Base-by-base conservation (phyloP, 2,113 vertebrate genomes). In the Carlito syrichta region DNA sequence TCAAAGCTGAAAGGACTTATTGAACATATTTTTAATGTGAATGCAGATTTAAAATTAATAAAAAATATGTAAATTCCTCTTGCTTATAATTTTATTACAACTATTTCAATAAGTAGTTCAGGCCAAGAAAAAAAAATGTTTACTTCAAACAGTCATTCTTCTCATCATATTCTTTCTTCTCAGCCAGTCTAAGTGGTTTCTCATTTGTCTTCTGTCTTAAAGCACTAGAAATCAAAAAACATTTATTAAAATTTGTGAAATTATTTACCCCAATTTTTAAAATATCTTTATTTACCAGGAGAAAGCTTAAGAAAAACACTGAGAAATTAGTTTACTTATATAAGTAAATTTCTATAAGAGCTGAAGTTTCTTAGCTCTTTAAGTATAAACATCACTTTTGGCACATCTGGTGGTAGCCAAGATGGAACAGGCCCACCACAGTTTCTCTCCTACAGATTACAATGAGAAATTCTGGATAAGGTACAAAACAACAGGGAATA, bases 121-220 rank as follows among this genome's bases (percentile, higher is more conserved):
- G 50, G 50, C 12, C 20, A 92, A 96, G 58, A 62, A 81, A 84
- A 81, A 84, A 77, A 45, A 48, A 52, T 10, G 81, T 88, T 79
- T 98, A 98, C 98, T 98, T 98, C 38, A 97, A 78, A 95, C 95
- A 97, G 88, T 78, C 74, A 30, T 97, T 98, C 63, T 98, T 98
- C 54, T 97, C 95, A 71, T 94, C 89, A 13, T 54, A 82, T 38
- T 95, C 93, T n/a, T 95, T 91, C 82, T 98, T 97, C 63, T 96
- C 97, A 12, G 93, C 32, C 86, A 89, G 35, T 76, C 94, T 79
- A 8, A 96, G 91, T 10, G 93, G 84, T 58, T 97, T 93, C 68
- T 94, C 92, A 54, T 38, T 40, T 92, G 81, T 56, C 23, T 93
- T 86, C 52, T 94, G 95, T 93, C 45, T 62, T 38, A 79, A 94